phyloP scores from a whole-genome alignment of 2,888 invertebrate genomes.

The Dendrolimus pini region DNA sequence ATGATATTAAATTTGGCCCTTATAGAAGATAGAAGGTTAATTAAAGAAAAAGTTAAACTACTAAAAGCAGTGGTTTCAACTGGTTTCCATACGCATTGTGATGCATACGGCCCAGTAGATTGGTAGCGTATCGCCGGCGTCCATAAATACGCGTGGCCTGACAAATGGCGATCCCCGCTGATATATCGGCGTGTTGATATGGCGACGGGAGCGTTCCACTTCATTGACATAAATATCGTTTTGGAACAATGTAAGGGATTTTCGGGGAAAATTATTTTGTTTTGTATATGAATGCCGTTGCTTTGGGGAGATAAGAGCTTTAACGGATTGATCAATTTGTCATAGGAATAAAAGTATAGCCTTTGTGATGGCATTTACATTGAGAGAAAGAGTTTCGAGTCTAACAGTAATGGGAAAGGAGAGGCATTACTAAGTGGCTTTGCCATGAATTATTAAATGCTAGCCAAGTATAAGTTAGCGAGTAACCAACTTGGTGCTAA shows the following conservation, averaged over 20 bases:
- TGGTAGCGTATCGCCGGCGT: conserved; percentile 29
- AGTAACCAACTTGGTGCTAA: too few relatives aligned
- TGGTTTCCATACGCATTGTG: conserved; percentile 1
- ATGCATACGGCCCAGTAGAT: conserved; percentile 10
- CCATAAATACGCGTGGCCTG: conserved; percentile 39
- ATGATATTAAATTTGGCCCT: too few relatives aligned
- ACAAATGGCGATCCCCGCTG: conserved; percentile 47
- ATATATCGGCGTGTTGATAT: conserved; percentile 52
- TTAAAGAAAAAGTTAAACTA: too few relatives aligned
- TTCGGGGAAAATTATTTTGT: conserved; percentile 14
- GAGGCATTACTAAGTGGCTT: too few relatives aligned
- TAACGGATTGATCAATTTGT: neutral
- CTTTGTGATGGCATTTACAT: too few relatives aligned
- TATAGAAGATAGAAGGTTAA: too few relatives aligned
- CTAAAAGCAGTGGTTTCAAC: too few relatives aligned
- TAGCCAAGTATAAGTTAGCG: too few relatives aligned
- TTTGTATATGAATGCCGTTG: neutral
- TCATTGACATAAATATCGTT: conserved; percentile 38
- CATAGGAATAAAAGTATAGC: neutral
- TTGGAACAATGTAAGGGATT: conserved; percentile 32
- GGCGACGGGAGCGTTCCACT: conserved; percentile 37
- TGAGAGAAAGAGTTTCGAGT: too few relatives aligned
- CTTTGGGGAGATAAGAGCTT: neutral
- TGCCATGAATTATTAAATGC: too few relatives aligned
- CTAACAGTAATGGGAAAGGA: too few relatives aligned